Conservation (phyloP, 2,113 vertebrate genomes). For the Apeltes quadracus region DNA sequence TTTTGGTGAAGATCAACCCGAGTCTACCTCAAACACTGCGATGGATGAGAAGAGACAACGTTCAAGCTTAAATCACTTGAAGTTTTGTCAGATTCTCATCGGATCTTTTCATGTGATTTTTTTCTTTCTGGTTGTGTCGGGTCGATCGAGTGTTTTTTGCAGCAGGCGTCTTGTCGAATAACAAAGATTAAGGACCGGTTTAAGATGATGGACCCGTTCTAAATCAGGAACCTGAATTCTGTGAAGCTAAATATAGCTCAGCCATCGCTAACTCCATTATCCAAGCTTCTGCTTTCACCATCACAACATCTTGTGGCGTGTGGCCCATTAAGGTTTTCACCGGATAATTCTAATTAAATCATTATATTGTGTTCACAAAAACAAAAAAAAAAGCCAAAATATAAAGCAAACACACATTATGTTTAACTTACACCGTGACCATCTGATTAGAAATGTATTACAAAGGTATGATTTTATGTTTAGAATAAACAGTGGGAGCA, state of each 20-base stretch:
- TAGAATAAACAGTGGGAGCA: neutral
- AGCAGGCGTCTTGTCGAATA: no score
- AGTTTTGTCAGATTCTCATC: neutral
- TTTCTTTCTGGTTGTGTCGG: neutral
- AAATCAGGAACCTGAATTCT: neutral
- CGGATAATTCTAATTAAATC: neutral
- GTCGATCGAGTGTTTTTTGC: neutral
- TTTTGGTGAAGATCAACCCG: slow-evolving; percentile 23
- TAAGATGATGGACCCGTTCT: neutral
- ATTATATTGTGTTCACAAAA: neutral
- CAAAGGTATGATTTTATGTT: neutral
- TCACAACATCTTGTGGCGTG: neutral
- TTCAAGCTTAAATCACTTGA: neutral
- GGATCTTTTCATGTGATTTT: neutral
- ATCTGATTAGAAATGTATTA: neutral
- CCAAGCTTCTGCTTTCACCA: neutral
- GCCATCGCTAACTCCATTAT: neutral
- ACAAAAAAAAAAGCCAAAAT: neutral
- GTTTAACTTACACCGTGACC: neutral
- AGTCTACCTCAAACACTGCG: neutral
- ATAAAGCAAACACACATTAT: neutral
- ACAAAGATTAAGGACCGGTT: no score
- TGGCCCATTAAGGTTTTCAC: neutral
- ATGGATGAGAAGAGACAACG: slow-evolving; percentile 3
- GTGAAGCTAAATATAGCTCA: neutral